Percentiles rank a stretch among this genome's conserved stretches.
These are phyloP conservation scores for Ips nitidus DNA, from an alignment of 1,140 invertebrate genomes.

Conservation along the genomic window DNA sequence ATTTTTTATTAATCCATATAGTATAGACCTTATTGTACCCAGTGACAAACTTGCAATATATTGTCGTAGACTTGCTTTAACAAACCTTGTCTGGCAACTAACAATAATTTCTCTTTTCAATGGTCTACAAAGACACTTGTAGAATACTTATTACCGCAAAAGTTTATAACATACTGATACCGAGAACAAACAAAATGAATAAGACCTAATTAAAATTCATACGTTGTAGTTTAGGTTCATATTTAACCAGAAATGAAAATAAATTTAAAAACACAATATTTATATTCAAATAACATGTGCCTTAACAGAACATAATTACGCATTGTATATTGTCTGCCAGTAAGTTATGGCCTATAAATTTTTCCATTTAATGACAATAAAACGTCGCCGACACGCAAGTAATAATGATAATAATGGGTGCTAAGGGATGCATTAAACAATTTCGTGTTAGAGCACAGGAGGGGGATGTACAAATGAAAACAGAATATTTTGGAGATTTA, in stretches of 20 bases:
- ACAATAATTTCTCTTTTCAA: too few species aligned
- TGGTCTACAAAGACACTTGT: background rate
- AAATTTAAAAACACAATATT: slow-evolving; percentile 21
- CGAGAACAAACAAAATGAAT: background rate
- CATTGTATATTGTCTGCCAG: slow-evolving; percentile 26
- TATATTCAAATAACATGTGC: slow-evolving; percentile 27
- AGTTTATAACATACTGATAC: background rate
- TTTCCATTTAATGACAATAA: slow-evolving; percentile 19
- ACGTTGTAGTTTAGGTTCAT: slow-evolving; percentile 11
- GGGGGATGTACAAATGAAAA: too few species aligned
- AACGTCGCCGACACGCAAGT: slow-evolving; percentile 5
- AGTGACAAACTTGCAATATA: too few species aligned
- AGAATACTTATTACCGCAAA: background rate
- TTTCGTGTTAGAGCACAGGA: background rate
- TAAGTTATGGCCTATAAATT: slow-evolving; percentile 27
- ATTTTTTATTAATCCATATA: too few species aligned
- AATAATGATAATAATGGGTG: slow-evolving; percentile 8
- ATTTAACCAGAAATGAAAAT: slow-evolving; percentile 24
- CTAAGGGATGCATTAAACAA: background rate
- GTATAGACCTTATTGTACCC: too few species aligned
- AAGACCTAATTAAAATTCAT: slow-evolving; percentile 16
- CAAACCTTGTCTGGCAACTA: too few species aligned
- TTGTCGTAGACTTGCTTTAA: too few species aligned
- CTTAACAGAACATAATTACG: slow-evolving; percentile 22
- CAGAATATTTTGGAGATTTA: slow-evolving; percentile 36